These are phyloP conservation scores for Eretmocerus hayati DNA, from an alignment of 2,888 invertebrate genomes.

Conservation along the genomic window DNA sequence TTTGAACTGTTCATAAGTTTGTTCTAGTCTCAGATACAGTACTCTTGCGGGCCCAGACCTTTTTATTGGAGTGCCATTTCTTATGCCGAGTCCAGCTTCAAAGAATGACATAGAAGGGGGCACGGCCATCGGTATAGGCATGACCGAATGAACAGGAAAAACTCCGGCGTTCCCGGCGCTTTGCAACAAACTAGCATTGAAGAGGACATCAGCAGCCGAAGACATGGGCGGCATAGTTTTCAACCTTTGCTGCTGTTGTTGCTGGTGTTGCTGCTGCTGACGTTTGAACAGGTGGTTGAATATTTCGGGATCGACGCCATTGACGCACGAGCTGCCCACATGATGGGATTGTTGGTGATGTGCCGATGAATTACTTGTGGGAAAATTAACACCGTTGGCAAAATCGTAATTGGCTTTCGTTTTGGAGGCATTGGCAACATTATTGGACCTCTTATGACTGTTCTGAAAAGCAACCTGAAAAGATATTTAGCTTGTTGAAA, in stretches of 20 bases:
- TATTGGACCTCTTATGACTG: conserved; percentile 31
- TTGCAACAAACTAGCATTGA: conserved; percentile 37
- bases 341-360: conserved; percentile 24
- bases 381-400: conserved; percentile 32
- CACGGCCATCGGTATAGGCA: conserved; percentile 36
- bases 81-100: conserved; percentile 32
- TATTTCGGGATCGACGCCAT: conserved; percentile 31
- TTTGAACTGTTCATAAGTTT: conserved; percentile 73
- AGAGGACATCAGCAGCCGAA: conserved; percentile 36
- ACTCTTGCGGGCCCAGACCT: conserved; percentile 55
- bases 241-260: conserved; percentile 26
- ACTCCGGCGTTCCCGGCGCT: conserved; percentile 28
- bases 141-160: conserved; percentile 38
- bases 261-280: conserved; percentile 27
- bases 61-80: conserved; percentile 38
- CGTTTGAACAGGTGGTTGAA: conserved; percentile 39
- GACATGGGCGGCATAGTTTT: conserved; percentile 28
- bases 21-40: conserved; percentile 65
- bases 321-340: conserved; percentile 5
- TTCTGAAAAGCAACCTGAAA: conserved; percentile 30
- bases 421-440: conserved; percentile 31
- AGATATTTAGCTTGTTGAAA: too few relatives aligned
- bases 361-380: conserved; percentile 29
- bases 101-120: conserved; percentile 37
- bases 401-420: conserved; percentile 34